Percentiles rank a stretch among this genome's conserved stretches.
phyloP scores from a whole-genome alignment of 2,797 vertebrate species.

The Sebastes vulpes region DNA sequence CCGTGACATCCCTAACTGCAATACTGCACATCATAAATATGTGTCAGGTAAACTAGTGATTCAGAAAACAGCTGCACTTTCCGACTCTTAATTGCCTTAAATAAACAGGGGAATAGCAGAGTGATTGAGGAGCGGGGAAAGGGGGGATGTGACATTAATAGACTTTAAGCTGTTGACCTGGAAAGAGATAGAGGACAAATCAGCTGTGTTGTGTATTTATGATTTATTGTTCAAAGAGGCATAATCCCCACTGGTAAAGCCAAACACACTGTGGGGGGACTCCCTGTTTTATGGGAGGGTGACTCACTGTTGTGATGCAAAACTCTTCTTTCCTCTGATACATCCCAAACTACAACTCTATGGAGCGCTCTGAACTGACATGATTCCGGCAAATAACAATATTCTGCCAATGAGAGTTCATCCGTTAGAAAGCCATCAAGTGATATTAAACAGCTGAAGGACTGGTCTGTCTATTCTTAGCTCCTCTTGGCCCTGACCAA shows the following conservation, averaged over 20 bases:
- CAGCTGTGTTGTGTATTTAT: conserved; percentile 25
- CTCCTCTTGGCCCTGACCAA: conserved; percentile 44
- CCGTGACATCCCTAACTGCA: not conserved
- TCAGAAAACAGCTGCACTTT: conserved; percentile 43
- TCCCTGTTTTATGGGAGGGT: conserved; percentile 1
- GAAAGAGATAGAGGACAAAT: conserved; percentile 57
- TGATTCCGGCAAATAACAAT: not conserved
- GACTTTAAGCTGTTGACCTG: conserved; percentile 62
- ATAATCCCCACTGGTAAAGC: conserved; percentile 17
- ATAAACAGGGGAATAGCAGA: conserved; percentile 53
- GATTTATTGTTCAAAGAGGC: conserved; percentile 54
- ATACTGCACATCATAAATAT: conserved; percentile 33
- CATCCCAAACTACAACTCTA: not conserved
- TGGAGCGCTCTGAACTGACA: not conserved
- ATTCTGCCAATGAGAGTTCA: not conserved
- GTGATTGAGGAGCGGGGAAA: conserved; percentile 1
- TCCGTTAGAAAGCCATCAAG: conserved; percentile 14
- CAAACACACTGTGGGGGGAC: conserved; percentile 8
- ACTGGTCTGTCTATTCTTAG: conserved; percentile 64
- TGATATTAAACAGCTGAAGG: conserved; percentile 40
- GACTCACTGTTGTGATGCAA: not conserved
- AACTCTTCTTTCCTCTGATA: not conserved
- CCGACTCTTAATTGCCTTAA: conserved; percentile 49
- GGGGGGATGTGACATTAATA: conserved; percentile 46
- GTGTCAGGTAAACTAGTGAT: conserved; percentile 51